phyloP scores from a whole-genome alignment of 2,797 vertebrate species.

The Bovichtus variegatus region DNA sequence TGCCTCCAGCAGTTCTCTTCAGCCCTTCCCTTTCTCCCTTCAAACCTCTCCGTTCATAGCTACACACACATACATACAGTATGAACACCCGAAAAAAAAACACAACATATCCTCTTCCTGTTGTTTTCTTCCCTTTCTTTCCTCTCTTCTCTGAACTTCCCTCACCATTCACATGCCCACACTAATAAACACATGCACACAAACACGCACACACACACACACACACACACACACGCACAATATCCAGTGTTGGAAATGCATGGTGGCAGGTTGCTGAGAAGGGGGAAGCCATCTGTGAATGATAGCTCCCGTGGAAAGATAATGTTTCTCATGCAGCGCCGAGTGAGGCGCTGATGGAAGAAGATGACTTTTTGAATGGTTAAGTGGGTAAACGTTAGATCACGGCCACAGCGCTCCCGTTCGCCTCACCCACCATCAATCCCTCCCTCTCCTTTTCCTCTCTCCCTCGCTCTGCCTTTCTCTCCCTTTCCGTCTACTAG shows the following conservation, averaged over 20 bases:
- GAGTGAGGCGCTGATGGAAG: slow-evolving; percentile 77
- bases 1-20: slow-evolving; percentile 38
- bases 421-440: slow-evolving; percentile 75
- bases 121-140: slow-evolving; percentile 6
- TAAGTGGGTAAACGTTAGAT: slow-evolving; percentile 83
- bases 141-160: slow-evolving; percentile 23
- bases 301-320: slow-evolving; percentile 82
- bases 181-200: slow-evolving; percentile 19
- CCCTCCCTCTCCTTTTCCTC: slow-evolving; percentile 48
- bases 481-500: slow-evolving; percentile 55
- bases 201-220: slow-evolving; percentile 2
- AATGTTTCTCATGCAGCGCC: slow-evolving; percentile 81
- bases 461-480: slow-evolving; percentile 45
- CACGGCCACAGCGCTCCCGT: slow-evolving; percentile 69
- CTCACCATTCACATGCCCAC: slow-evolving; percentile 28
- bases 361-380: slow-evolving; percentile 86
- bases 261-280: slow-evolving; percentile 72
- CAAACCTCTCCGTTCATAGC: slow-evolving; percentile 28
- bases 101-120: slow-evolving; percentile 5
- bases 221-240: slow-evolving; percentile 32
- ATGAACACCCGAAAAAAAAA: slow-evolving; percentile 14
- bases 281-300: slow-evolving; percentile 81
- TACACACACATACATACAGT: too few relatives aligned
- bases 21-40: slow-evolving; percentile 31
- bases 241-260: slow-evolving; percentile 58